A percentile compares a stretch with the other conserved stretches of the same genome.
Conservation (phyloP, 2,888 invertebrate species). For the Congeria kusceri region DNA sequence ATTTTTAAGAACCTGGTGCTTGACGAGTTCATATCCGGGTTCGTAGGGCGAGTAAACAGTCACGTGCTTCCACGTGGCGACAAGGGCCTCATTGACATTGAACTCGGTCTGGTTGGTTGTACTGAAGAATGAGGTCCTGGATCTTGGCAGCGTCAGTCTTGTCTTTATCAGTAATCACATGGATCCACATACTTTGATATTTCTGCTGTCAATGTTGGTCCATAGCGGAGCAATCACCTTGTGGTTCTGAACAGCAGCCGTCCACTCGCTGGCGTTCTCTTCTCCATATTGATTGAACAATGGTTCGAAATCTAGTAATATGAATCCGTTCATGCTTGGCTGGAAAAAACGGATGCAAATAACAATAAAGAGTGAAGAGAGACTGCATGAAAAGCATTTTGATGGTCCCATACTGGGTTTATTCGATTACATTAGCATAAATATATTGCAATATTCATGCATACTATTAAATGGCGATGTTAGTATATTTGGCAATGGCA, state of each 20-base stretch:
- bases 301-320: slow-evolving; percentile 12
- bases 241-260: background rate
- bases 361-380: too few relatives aligned
- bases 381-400: too few relatives aligned
- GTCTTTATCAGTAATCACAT: slow-evolving; percentile 6
- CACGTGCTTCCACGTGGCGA: too few relatives aligned
- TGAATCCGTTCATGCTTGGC: slow-evolving; percentile 19
- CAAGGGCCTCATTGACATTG: background rate
- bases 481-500: too few relatives aligned
- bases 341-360: too few relatives aligned
- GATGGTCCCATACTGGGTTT: too few relatives aligned
- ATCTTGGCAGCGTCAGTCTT: background rate
- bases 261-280: slow-evolving; percentile 14
- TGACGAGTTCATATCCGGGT: background rate
- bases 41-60: background rate
- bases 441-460: too few relatives aligned
- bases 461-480: too few relatives aligned
- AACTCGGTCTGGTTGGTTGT: background rate
- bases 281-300: slow-evolving; percentile 20
- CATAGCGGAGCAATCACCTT: slow-evolving; percentile 29
- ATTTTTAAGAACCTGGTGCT: background rate
- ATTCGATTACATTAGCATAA: too few relatives aligned
- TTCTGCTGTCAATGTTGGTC: slow-evolving; percentile 24
- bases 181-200: slow-evolving; percentile 24
- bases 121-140: background rate